phyloP scores from a whole-genome alignment of 53 echinoderm and acorn worm species.

The Hippasteria phrygiana region DNA sequence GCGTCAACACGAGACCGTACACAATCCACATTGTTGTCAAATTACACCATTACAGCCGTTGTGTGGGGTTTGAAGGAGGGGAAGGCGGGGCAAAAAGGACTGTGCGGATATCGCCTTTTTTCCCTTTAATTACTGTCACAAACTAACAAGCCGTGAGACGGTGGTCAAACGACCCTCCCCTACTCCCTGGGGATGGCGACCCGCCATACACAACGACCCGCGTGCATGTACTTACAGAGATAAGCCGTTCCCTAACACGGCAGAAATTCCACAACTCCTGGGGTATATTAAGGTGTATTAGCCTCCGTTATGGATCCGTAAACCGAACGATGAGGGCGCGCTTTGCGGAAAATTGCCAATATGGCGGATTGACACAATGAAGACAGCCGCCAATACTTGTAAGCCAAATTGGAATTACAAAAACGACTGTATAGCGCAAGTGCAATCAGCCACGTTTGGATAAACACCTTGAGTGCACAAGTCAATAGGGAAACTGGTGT shows the following conservation, averaged over 20 bases:
- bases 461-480: no score
- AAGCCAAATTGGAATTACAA: no score
- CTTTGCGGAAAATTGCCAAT: no score
- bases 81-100: background rate
- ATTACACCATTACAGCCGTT: slow-evolving; percentile 56
- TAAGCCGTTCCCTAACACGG: background rate
- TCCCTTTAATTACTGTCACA: slow-evolving; percentile 55
- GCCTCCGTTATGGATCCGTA: no score
- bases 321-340: no score
- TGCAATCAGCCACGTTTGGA: no score
- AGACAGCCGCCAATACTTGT: no score
- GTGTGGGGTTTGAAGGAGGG: background rate
- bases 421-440: no score
- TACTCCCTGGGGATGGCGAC: background rate
- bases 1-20: slow-evolving; percentile 53
- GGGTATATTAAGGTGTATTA: background rate
- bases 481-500: no score
- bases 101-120: slow-evolving; percentile 9
- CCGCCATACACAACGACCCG: background rate
- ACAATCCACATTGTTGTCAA: slow-evolving; percentile 59
- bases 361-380: no score
- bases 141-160: slow-evolving; percentile 61
- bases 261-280: background rate
- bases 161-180: slow-evolving; percentile 14
- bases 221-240: slow-evolving; percentile 2